These are phyloP conservation scores for Smutsia temminckii DNA, from an alignment of 2,797 vertebrate genomes.

Conservation along the genomic window DNA sequence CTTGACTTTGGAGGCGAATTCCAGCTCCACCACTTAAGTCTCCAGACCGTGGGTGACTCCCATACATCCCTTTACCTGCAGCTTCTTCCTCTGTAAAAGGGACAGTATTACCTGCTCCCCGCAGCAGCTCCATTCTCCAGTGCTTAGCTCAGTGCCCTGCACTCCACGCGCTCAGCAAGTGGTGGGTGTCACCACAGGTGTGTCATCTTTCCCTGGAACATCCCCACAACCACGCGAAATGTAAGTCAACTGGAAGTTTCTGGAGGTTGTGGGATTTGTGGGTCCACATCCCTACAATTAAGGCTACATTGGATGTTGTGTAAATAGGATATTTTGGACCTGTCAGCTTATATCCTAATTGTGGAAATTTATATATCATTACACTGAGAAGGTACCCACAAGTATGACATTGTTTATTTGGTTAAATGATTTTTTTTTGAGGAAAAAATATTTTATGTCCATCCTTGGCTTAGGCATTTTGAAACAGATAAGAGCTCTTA, in stretches of 20 bases:
- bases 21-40: neutral
- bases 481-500: too few species aligned
- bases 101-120: too few species aligned
- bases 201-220: neutral
- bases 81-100: neutral
- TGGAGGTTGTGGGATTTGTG: neutral
- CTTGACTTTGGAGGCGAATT: neutral
- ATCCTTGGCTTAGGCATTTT: neutral
- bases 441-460: neutral
- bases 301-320: neutral
- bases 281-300: neutral
- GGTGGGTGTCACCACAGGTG: rapidly evolving
- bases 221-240: neutral
- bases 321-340: neutral
- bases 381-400: neutral
- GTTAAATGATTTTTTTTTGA: neutral
- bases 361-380: neutral
- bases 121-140: too few species aligned
- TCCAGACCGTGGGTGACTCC: neutral
- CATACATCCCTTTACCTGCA: rapidly evolving
- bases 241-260: neutral
- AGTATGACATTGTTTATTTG: neutral
- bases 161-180: too few species aligned
- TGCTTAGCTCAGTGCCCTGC: neutral
- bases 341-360: neutral